These are phyloP conservation scores for Dermolepida albohirtum DNA, from an alignment of 2,888 invertebrate genomes.

Conservation along the genomic window DNA sequence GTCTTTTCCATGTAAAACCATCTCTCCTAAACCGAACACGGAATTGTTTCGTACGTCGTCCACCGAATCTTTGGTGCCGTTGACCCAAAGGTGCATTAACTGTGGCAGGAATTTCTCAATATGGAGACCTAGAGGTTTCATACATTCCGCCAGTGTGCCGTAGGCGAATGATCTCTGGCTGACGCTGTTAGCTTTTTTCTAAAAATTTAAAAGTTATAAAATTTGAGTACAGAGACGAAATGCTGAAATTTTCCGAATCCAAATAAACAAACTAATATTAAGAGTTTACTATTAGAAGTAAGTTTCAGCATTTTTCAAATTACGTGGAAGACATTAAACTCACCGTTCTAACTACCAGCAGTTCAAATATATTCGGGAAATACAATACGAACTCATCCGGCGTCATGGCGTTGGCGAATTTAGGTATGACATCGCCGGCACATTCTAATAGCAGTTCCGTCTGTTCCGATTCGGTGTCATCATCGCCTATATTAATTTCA, in stretches of 20 bases:
- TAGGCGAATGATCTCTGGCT: conserved; percentile 78
- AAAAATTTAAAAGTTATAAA: conserved; percentile 40
- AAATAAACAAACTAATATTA: too few species aligned
- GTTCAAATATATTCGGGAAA: conserved; percentile 73
- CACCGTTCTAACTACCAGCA: conserved; percentile 75
- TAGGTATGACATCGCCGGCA: conserved; percentile 80
- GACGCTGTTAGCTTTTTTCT: conserved; percentile 75
- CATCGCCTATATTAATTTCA: conserved; percentile 58
- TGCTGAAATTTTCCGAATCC: conserved; percentile 18
- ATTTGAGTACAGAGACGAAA: too few species aligned
- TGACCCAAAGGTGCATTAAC: conserved; percentile 74
- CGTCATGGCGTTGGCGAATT: conserved; percentile 74
- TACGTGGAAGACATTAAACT: conserved; percentile 49
- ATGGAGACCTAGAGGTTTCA: conserved; percentile 71
- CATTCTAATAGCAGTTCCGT: conserved; percentile 80
- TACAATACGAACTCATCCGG: conserved; percentile 76
- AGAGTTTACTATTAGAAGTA: neutral
- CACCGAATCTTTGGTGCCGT: conserved; percentile 71
- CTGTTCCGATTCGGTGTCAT: conserved; percentile 76
- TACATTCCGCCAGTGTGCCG: conserved; percentile 80
- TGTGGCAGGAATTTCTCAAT: conserved; percentile 70
- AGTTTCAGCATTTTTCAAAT: conserved; percentile 2
- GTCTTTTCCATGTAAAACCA: conserved; percentile 75
- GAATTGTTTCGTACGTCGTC: conserved; percentile 83
- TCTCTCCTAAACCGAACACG: conserved; percentile 80